phyloP scores from a whole-genome alignment of 37 sponge, comb jelly and placozoan genomes.

The Eunapius fragilis region DNA sequence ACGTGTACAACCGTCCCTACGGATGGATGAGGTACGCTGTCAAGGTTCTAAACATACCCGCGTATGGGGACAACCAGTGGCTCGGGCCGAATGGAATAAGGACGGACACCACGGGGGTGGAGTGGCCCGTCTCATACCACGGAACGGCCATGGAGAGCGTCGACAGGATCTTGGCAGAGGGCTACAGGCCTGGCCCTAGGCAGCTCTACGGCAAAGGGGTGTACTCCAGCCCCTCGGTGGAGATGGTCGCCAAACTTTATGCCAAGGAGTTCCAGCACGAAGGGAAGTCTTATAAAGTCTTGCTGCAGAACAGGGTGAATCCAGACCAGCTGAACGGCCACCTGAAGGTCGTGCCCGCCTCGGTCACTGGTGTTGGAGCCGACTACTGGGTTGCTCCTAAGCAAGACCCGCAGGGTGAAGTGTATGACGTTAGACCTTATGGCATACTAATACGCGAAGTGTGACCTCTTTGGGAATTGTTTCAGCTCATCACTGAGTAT shows the following conservation, averaged over 20 bases:
- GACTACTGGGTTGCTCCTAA: conserved; percentile 50
- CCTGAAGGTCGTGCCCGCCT: background rate
- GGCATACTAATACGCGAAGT: conserved; percentile 19
- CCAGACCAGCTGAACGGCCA: conserved; percentile 13
- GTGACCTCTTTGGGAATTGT: background rate
- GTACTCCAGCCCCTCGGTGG: conserved; percentile 25
- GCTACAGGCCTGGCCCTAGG: conserved; percentile 1
- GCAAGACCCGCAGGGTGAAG: background rate
- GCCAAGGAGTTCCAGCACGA: conserved; percentile 3
- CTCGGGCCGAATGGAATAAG: conserved; percentile 46
- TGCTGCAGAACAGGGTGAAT: conserved; percentile 38
- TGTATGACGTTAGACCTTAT: conserved; percentile 49
- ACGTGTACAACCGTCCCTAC: conserved; percentile 34
- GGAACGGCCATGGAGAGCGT: conserved; percentile 6
- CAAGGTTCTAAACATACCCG: conserved; percentile 21
- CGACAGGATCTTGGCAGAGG: conserved; percentile 1
- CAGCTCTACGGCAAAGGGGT: conserved; percentile 26
- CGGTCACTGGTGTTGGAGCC: conserved; percentile 29
- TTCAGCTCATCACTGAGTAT: background rate
- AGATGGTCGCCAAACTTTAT: conserved; percentile 1
- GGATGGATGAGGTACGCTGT: conserved; percentile 47
- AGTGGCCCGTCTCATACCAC: conserved; percentile 62
- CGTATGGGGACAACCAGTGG: conserved; percentile 30
- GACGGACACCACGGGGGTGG: conserved; percentile 8
- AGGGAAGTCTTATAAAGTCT: conserved; percentile 24